Conservation (phyloP, 1,140 invertebrate species). For the Drosophila santomea region DNA sequence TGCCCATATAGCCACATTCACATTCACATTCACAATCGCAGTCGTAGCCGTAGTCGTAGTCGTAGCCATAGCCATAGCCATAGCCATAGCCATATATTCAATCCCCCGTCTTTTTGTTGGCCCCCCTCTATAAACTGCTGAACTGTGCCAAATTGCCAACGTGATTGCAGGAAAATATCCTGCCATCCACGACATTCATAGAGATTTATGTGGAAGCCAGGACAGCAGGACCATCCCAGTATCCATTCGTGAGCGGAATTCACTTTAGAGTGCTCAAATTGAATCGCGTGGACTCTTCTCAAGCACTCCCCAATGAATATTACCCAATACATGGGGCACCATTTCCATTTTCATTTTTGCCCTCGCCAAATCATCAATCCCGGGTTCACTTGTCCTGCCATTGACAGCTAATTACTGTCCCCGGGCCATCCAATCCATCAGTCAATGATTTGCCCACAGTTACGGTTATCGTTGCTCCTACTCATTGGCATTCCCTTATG, state of each 20-base stretch:
- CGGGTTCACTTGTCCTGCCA: constrained; percentile 52
- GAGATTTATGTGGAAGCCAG: constrained; percentile 54
- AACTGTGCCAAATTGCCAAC: constrained; percentile 72
- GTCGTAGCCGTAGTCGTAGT: neutral
- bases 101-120: neutral
- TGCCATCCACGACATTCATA: constrained; percentile 45
- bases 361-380: neutral
- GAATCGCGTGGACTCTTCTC: constrained; percentile 17
- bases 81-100: constrained; percentile 13
- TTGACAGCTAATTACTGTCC: constrained; percentile 72
- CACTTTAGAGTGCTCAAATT: constrained; percentile 47
- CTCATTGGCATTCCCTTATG: constrained; percentile 1
- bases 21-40: constrained; percentile 16
- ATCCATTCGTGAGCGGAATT: constrained; percentile 27
- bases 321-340: neutral
- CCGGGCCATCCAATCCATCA: constrained; percentile 39
- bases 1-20: constrained; percentile 17
- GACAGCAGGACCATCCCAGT: neutral
- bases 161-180: constrained; percentile 67
- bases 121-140: constrained; percentile 65
- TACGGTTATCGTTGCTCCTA: constrained; percentile 15
- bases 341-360: constrained; percentile 5
- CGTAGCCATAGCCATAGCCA: constrained; percentile 3
- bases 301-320: constrained; percentile 37
- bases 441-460: constrained; percentile 32